Conservation (phyloP, 2,797 vertebrate genomes). For the Tamandua tetradactyla region DNA sequence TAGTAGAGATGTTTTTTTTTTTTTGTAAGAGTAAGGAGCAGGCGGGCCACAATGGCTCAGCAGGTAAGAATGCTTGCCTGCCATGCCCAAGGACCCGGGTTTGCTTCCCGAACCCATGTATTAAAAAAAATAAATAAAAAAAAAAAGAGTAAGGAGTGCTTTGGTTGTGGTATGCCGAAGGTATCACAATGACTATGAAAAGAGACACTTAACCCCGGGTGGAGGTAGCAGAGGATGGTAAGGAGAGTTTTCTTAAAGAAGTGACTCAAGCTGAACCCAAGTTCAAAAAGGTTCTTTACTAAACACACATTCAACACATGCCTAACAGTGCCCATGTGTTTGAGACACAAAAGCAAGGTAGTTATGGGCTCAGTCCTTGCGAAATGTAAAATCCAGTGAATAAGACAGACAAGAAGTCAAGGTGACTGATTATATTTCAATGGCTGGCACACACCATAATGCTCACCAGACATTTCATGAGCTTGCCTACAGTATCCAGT, state of each 20-base stretch:
- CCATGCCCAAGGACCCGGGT: too few relatives aligned
- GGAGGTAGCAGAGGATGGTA: background rate
- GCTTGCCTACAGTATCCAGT: background rate
- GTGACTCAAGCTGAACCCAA: constrained; percentile 12
- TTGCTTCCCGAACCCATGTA: too few relatives aligned
- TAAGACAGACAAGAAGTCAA: background rate
- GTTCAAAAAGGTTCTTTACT: background rate
- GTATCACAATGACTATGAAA: background rate
- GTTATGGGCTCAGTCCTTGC: background rate
- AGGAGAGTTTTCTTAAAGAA: constrained; percentile 3
- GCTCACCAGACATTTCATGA: background rate
- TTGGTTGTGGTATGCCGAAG: background rate
- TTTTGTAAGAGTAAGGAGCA: background rate
- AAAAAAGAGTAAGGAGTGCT: background rate
- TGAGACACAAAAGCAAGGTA: background rate
- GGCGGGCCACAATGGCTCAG: too few relatives aligned
- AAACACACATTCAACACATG: background rate
- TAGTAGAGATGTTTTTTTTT: too few relatives aligned
- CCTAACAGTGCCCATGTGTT: background rate
- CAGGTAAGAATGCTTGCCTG: too few relatives aligned
- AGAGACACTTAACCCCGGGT: background rate
- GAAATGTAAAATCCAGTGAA: background rate
- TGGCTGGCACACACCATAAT: background rate
- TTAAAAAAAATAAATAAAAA: background rate
- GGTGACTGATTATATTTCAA: background rate